Conservation (phyloP, 2,888 invertebrate genomes). For the Halictus quadricinctus region DNA sequence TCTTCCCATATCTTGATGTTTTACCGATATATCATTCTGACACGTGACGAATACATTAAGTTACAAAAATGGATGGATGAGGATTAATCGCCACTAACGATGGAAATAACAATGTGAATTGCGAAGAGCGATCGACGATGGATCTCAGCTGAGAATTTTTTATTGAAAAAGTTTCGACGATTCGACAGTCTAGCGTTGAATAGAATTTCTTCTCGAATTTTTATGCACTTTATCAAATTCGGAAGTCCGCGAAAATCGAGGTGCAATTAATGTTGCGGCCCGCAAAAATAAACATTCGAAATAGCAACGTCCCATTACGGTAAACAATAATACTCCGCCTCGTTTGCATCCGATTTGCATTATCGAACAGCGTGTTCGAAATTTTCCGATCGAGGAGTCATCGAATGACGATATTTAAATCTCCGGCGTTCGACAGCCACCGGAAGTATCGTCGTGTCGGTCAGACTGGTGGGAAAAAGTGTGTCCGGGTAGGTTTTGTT, state of each 20-base stretch:
- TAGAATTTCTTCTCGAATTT: too few species aligned
- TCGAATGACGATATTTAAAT: constrained; percentile 46
- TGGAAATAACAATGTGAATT: neutral
- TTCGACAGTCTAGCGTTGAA: neutral
- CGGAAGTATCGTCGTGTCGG: constrained; percentile 47
- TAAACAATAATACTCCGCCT: constrained; percentile 15
- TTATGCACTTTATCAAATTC: neutral
- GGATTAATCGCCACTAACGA: neutral
- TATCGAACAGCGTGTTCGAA: constrained; percentile 22
- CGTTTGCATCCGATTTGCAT: constrained; percentile 22
- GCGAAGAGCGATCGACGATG: neutral
- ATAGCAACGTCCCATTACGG: neutral
- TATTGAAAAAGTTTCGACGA: neutral
- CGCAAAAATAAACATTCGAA: neutral
- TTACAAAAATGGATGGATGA: neutral
- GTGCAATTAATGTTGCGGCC: neutral
- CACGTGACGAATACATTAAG: neutral
- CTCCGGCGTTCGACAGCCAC: constrained; percentile 31
- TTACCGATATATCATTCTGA: neutral
- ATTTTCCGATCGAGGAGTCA: constrained; percentile 31
- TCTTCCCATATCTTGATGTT: neutral
- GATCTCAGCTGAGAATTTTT: neutral
- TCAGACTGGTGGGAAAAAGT: neutral
- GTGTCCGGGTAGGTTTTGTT: constrained; percentile 23
- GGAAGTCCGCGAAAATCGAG: neutral